Evolutionary conservation across 2,797 vertebrate genomes (phyloP).

Genomic region (Mareca strepera): DNA sequence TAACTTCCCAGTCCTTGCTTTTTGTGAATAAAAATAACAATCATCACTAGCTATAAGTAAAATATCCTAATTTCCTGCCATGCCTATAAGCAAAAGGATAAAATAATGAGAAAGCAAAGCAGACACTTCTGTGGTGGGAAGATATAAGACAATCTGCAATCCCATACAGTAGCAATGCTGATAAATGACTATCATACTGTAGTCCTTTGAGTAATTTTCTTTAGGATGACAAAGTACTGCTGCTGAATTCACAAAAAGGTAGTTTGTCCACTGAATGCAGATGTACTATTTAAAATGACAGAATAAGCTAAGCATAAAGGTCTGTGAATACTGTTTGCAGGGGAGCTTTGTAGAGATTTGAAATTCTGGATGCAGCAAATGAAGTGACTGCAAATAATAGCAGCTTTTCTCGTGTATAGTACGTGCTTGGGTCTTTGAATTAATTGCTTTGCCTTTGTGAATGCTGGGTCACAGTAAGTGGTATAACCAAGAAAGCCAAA

Average conservation of each 20-base stretch:
- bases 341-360: slow-evolving; percentile 22
- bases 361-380: slow-evolving; percentile 41
- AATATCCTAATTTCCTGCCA: slow-evolving; percentile 63
- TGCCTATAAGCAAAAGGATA: slow-evolving; percentile 55
- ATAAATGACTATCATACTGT: slow-evolving; percentile 22
- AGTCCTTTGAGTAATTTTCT: slow-evolving; percentile 50
- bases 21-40: slow-evolving; percentile 61
- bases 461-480: not conserved
- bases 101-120: slow-evolving; percentile 55
- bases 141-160: slow-evolving; percentile 33
- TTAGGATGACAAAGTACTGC: slow-evolving; percentile 20
- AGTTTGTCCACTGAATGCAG: not conserved
- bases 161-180: not conserved
- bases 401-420: slow-evolving; percentile 7
- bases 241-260: slow-evolving; percentile 47
- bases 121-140: slow-evolving; percentile 28
- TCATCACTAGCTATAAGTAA: slow-evolving; percentile 28
- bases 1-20: slow-evolving; percentile 9
- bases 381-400: slow-evolving; percentile 45
- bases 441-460: slow-evolving; percentile 45
- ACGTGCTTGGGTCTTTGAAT: slow-evolving; percentile 13
- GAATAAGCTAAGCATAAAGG: not conserved
- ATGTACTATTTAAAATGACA: not conserved
- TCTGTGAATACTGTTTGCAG: not conserved
- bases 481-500: slow-evolving; percentile 15